Percentiles rank a stretch among this genome's conserved stretches.
These are phyloP conservation scores for Halcyon badia DNA, from an alignment of 2,797 vertebrate genomes.

Conservation along the genomic window DNA sequence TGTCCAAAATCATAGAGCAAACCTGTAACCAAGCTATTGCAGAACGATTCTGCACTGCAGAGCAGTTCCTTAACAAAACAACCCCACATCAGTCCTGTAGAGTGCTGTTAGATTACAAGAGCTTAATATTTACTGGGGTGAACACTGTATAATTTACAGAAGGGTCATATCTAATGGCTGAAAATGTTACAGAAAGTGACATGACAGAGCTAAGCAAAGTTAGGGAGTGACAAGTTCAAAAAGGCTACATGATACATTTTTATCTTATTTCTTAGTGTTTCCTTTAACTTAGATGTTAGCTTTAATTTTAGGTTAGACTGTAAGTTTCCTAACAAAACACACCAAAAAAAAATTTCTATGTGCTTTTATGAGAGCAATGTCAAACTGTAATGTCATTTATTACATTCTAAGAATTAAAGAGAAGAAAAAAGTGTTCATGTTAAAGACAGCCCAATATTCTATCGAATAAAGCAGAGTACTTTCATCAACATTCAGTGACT, in stretches of 20 bases:
- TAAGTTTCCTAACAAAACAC: neutral
- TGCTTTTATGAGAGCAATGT: neutral
- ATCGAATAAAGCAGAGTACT: neutral
- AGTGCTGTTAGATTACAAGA: neutral
- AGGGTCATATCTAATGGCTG: constrained; percentile 4
- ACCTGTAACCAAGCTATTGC: neutral
- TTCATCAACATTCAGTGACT: neutral
- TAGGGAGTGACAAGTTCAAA: neutral
- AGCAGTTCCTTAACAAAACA: neutral
- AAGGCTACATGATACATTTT: neutral
- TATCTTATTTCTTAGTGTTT: neutral
- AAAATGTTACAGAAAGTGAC: neutral
- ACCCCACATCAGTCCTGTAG: neutral
- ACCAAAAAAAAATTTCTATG: neutral
- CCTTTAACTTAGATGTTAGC: neutral
- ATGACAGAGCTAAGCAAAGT: neutral
- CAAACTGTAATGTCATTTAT: neutral
- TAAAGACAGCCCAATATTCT: neutral
- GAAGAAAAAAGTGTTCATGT: neutral
- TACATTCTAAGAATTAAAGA: neutral
- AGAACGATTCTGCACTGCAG: neutral
- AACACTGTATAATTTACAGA: neutral
- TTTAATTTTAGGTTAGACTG: neutral
- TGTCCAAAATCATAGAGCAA: neutral
- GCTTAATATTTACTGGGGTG: neutral